These are phyloP conservation scores for Tragelaphus imberbis DNA, from an alignment of 2,113 vertebrate genomes.

Conservation along the genomic window DNA sequence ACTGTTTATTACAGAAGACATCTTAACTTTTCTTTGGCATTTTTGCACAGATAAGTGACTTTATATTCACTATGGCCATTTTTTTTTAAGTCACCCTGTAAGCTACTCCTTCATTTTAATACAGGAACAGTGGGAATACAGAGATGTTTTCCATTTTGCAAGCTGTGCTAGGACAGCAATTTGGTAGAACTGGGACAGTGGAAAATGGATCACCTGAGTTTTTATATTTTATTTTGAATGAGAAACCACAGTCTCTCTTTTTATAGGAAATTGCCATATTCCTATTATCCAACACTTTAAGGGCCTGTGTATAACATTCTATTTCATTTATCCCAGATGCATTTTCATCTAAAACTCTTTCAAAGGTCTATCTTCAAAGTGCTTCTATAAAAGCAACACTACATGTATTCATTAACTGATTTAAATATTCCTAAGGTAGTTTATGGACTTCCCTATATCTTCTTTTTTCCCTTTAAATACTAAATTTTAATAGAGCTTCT, in stretches of 20 bases:
- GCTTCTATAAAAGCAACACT: slow-evolving; percentile 12
- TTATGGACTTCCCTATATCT: too few species aligned
- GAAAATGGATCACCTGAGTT: neutral
- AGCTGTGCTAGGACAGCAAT: neutral
- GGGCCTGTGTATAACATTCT: neutral
- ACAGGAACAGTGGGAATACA: neutral
- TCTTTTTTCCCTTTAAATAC: neutral
- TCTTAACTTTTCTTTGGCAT: neutral
- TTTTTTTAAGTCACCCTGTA: neutral
- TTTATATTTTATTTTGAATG: neutral
- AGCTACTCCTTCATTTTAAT: neutral
- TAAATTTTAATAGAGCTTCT: neutral
- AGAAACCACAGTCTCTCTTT: neutral
- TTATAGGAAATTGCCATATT: neutral
- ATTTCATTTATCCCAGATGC: neutral
- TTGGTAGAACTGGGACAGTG: neutral
- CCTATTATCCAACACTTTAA: neutral
- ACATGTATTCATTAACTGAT: neutral
- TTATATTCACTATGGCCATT: neutral
- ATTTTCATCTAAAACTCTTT: neutral
- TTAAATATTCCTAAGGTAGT: neutral
- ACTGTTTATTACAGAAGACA: neutral
- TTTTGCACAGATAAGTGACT: slow-evolving; percentile 27
- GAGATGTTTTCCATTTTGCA: neutral
- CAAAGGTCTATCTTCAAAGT: neutral